A percentile compares a stretch with the other conserved stretches of the same genome.
These are phyloP conservation scores for Rhinolophus ferrumequinum DNA, from an alignment of 2,113 vertebrate genomes.

Conservation along the genomic window DNA sequence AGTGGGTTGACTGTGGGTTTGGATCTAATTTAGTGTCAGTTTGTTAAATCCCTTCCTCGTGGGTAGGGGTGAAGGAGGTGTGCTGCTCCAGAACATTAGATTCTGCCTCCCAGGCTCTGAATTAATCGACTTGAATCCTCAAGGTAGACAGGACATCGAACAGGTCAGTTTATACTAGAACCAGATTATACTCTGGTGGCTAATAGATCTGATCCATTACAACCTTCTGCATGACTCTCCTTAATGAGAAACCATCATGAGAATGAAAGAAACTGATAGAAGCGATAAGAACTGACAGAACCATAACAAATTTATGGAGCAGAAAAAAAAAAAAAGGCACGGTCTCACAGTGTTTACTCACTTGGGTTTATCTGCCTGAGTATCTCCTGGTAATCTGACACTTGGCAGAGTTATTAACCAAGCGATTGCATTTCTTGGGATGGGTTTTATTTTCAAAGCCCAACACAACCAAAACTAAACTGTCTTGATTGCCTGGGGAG, in stretches of 20 bases:
- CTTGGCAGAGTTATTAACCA: constrained; percentile 23
- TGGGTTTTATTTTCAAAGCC: constrained; percentile 1
- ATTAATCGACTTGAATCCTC: constrained; percentile 58
- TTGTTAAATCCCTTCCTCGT: constrained; percentile 29
- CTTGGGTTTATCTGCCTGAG: not conserved
- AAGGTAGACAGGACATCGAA: not conserved
- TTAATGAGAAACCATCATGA: constrained; percentile 59
- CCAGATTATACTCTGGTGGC: constrained; percentile 49
- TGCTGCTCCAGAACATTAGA: not conserved
- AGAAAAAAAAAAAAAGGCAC: not conserved
- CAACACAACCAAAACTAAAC: not conserved
- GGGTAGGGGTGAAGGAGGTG: not conserved
- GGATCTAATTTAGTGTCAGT: constrained; percentile 32
- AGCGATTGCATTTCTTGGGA: not conserved
- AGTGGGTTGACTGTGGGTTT: constrained; percentile 2
- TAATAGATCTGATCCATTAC: constrained; percentile 63
- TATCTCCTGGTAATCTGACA: not conserved
- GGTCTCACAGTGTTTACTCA: not conserved
- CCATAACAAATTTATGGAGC: not conserved
- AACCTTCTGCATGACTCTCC: constrained; percentile 43
- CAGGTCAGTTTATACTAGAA: not conserved
- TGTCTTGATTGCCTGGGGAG: not conserved
- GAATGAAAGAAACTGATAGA: constrained; percentile 61
- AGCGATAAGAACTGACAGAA: not conserved
- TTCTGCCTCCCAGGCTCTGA: constrained; percentile 17